These are phyloP conservation scores for Pelodiscus sinensis DNA, from an alignment of 2,113 vertebrate species.

Conservation along the genomic window DNA sequence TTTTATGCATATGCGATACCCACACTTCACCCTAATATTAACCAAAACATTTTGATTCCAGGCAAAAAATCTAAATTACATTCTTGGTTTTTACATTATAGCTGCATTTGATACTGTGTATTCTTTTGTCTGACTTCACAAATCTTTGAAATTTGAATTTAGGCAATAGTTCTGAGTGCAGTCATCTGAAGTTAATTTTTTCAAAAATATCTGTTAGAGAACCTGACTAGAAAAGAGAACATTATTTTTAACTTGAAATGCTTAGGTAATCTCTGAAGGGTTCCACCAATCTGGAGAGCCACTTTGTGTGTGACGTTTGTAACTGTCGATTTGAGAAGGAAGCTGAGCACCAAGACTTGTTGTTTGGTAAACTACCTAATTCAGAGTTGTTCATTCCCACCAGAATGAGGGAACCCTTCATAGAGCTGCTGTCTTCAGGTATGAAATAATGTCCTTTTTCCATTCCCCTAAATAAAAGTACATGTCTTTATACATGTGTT, in stretches of 20 bases:
- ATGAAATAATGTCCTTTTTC: not conserved
- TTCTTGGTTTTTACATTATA: not conserved
- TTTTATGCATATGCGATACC: not conserved
- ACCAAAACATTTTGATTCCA: not conserved
- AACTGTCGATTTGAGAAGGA: not conserved
- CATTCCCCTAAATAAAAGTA: not conserved
- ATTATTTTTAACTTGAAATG: not conserved
- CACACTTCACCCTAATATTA: not conserved
- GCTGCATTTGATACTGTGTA: not conserved
- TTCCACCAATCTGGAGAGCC: not conserved
- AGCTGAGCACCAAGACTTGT: not conserved
- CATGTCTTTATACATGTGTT: fast-evolving
- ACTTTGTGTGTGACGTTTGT: not conserved
- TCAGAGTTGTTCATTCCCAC: not conserved
- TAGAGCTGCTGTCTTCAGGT: not conserved
- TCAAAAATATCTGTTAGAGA: not conserved
- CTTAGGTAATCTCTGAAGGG: not conserved
- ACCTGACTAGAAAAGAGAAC: too few relatives aligned
- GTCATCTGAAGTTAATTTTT: not conserved
- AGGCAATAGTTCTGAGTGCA: not conserved
- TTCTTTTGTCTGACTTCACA: not conserved
- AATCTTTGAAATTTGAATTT: not conserved
- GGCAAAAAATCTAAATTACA: not conserved
- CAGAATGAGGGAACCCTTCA: not conserved
- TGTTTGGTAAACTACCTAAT: not conserved